A percentile compares a stretch with the other conserved stretches of the same genome.
These are phyloP conservation scores for Pterois miles DNA, from an alignment of 2,797 vertebrate genomes.

Conservation along the genomic window DNA sequence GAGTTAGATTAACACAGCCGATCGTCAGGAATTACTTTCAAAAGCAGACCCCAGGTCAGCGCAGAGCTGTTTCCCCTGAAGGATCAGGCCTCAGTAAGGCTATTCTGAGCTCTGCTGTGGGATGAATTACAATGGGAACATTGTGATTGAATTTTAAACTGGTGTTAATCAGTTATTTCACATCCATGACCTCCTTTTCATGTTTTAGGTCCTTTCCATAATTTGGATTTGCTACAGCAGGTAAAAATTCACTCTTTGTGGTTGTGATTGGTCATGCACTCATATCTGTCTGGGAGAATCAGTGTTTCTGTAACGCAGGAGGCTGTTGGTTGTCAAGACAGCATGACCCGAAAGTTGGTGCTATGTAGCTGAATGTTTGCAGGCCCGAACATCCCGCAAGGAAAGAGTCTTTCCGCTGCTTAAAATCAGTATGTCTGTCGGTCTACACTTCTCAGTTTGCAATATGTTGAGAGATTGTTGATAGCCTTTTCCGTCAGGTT, in stretches of 20 bases:
- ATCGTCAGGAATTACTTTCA: constrained; percentile 30
- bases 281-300: constrained; percentile 15
- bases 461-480: constrained; percentile 14
- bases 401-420: neutral
- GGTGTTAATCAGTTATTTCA: constrained; percentile 23
- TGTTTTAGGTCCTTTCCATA: constrained; percentile 17
- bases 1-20: constrained; percentile 49
- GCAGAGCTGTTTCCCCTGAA: constrained; percentile 17
- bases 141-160: constrained; percentile 18
- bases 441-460: constrained; percentile 15
- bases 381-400: constrained; percentile 1
- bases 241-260: neutral
- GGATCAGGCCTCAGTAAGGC: constrained; percentile 16
- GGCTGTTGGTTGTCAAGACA: neutral
- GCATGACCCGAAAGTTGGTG: neutral
- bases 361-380: neutral
- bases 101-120: constrained; percentile 24
- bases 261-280: neutral
- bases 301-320: neutral
- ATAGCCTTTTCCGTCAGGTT: constrained; percentile 17
- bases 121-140: constrained; percentile 27
- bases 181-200: constrained; percentile 6
- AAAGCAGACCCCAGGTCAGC: constrained; percentile 47
- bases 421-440: neutral
- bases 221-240: neutral